Conservation (phyloP, 2,797 vertebrate species). For the Otus scops region DNA sequence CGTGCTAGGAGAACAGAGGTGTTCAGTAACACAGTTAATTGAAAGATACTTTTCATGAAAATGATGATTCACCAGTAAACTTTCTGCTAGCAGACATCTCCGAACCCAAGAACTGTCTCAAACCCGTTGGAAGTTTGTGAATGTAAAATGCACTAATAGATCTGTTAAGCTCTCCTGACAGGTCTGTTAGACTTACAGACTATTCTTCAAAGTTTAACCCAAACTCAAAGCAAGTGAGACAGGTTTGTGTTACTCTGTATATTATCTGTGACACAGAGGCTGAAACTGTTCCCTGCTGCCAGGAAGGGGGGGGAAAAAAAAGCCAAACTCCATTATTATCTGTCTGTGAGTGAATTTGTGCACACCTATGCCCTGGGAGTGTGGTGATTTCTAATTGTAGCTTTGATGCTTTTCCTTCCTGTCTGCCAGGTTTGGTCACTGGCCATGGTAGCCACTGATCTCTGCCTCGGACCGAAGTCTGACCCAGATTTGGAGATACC, state of each 20-base stretch:
- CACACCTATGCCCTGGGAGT: conserved; percentile 23
- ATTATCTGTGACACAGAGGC: neutral
- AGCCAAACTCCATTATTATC: neutral
- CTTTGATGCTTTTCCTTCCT: conserved; percentile 39
- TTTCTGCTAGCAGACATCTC: neutral
- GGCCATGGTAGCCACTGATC: conserved; percentile 89
- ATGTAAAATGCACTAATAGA: neutral
- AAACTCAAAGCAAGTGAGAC: neutral
- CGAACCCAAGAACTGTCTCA: neutral
- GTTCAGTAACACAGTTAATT: neutral
- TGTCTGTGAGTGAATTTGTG: neutral
- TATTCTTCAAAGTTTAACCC: neutral
- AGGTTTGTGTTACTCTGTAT: neutral
- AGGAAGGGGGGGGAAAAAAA: accelerated
- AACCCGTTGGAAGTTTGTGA: neutral
- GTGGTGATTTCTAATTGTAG: conserved; percentile 38
- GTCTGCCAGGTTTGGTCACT: conserved; percentile 91
- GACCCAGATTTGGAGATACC: conserved; percentile 94
- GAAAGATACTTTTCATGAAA: neutral
- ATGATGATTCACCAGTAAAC: neutral
- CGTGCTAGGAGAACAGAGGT: neutral
- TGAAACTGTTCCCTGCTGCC: neutral
- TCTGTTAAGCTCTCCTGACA: neutral
- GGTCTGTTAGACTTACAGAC: neutral
- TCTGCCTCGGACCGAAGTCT: conserved; percentile 89